Percentiles rank a stretch among this genome's conserved stretches.
Conservation (phyloP, 2,113 vertebrate genomes). For the Carettochelys insculpta region DNA sequence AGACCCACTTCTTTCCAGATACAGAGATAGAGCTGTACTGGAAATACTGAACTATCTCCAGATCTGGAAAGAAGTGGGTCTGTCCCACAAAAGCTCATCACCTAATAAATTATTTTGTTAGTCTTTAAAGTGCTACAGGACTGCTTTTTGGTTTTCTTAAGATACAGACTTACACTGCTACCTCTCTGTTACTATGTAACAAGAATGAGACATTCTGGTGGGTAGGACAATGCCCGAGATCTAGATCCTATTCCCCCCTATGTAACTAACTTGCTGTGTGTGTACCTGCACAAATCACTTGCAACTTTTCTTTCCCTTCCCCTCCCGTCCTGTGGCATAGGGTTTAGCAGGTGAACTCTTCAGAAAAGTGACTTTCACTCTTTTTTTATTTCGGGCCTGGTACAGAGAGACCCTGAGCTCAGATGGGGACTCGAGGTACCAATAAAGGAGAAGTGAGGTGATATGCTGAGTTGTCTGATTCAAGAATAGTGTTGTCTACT, state of each 20-base stretch:
- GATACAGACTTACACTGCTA: too few relatives aligned
- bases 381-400: neutral
- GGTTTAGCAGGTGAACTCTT: too few relatives aligned
- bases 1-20: too few relatives aligned
- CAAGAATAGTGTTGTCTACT: neutral
- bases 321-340: neutral
- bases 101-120: too few relatives aligned
- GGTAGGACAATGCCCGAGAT: neutral
- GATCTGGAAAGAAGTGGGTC: too few relatives aligned
- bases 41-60: too few relatives aligned
- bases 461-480: neutral
- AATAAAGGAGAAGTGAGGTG: neutral
- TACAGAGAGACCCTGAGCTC: neutral
- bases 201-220: neutral
- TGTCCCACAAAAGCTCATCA: too few relatives aligned
- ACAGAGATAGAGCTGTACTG: too few relatives aligned
- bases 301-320: accelerated
- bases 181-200: too few relatives aligned
- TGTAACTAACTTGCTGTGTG: neutral
- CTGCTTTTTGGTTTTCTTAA: too few relatives aligned
- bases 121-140: too few relatives aligned
- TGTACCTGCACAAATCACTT: neutral
- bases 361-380: neutral
- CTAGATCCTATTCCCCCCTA: neutral
- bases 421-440: neutral